Evolutionary conservation across 2,113 vertebrate genomes (phyloP).

Genomic region (Forbesichthys papilliferus): DNA sequence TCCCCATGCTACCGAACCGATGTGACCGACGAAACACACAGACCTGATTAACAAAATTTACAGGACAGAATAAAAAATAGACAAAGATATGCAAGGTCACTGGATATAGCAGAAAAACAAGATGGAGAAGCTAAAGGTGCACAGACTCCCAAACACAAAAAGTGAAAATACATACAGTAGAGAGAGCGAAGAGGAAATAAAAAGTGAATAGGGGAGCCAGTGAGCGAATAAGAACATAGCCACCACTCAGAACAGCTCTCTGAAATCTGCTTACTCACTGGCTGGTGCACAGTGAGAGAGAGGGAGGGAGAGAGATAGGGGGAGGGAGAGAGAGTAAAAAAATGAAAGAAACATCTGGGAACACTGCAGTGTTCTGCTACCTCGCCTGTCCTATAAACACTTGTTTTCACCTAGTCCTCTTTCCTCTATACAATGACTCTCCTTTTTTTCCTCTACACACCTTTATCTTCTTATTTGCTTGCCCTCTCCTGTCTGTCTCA

Average conservation of each 20-base stretch:
- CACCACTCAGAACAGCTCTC: slow-evolving; percentile 53
- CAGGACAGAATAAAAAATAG: no score
- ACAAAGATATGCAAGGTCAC: no score
- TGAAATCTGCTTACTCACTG: slow-evolving; percentile 71
- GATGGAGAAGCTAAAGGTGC: no score
- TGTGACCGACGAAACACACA: no score
- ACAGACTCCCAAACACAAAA: no score
- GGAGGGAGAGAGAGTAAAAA: neutral
- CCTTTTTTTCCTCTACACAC: slow-evolving; percentile 31
- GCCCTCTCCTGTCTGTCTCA: slow-evolving; percentile 8
- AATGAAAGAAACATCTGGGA: slow-evolving; percentile 14
- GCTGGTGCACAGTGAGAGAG: slow-evolving; percentile 59
- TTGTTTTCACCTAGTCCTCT: slow-evolving; percentile 27
- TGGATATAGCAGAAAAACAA: no score
- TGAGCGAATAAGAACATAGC: neutral
- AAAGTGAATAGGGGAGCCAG: no score
- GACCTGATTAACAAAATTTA: no score
- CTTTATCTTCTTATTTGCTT: slow-evolving; percentile 1
- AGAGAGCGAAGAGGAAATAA: no score
- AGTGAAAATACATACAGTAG: no score
- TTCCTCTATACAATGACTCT: slow-evolving; percentile 17
- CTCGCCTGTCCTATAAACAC: slow-evolving; percentile 61
- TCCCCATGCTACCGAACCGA: no score
- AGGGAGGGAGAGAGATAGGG: slow-evolving; percentile 2
- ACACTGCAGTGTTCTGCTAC: slow-evolving; percentile 64